Conservation (phyloP, 2,888 invertebrate species). For the Morpho deidamia region DNA sequence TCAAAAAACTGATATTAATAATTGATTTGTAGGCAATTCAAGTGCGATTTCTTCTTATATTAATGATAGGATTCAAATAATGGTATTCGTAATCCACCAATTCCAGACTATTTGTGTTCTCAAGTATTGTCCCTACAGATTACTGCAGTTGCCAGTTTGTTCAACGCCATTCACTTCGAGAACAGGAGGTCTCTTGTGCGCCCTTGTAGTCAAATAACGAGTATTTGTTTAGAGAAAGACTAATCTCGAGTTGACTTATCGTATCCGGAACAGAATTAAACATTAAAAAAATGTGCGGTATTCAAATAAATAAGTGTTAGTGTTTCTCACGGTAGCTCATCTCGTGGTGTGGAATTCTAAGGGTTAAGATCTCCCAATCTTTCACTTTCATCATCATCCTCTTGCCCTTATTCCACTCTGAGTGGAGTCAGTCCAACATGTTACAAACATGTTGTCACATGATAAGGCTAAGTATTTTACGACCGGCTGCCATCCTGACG, state of each 20-base stretch:
- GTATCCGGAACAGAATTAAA: slow-evolving; percentile 47
- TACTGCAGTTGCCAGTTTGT: slow-evolving; percentile 57
- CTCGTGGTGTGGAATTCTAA: too few species aligned
- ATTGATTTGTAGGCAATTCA: too few species aligned
- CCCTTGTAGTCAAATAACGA: slow-evolving; percentile 52
- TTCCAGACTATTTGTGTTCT: slow-evolving; percentile 34
- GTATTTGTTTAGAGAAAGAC: slow-evolving; percentile 60
- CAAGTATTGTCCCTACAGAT: slow-evolving; percentile 58
- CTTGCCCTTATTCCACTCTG: too few species aligned
- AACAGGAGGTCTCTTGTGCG: slow-evolving; percentile 54
- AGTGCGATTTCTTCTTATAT: too few species aligned
- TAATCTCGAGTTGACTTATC: slow-evolving; percentile 62
- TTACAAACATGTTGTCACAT: too few species aligned
- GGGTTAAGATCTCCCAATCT: too few species aligned
- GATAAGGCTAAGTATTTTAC: too few species aligned
- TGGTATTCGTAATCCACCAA: slow-evolving; percentile 23
- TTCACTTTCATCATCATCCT: too few species aligned
- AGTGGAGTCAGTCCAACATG: too few species aligned
- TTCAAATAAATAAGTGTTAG: slow-evolving; percentile 36
- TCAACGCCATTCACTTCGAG: slow-evolving; percentile 51
- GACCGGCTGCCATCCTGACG: too few species aligned
- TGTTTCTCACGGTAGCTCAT: slow-evolving; percentile 48
- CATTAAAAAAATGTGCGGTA: slow-evolving; percentile 17
- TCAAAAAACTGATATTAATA: too few species aligned
- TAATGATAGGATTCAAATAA: too few species aligned